phyloP scores from a whole-genome alignment of 1,140 invertebrate species.

The Sycophaga agraensis region DNA sequence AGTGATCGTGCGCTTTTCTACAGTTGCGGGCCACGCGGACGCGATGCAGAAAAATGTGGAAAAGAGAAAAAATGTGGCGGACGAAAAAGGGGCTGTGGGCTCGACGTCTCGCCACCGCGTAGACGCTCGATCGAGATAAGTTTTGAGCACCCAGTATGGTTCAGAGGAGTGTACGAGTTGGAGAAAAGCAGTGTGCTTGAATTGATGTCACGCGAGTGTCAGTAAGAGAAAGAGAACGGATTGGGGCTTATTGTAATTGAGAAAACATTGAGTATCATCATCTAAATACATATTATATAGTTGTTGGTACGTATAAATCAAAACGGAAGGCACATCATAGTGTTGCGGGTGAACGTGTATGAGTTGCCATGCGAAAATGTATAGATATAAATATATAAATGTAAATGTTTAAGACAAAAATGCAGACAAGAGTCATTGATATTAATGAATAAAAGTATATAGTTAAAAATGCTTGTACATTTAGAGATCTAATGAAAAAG shows the following conservation, averaged over 20 bases:
- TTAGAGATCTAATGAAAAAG: no score
- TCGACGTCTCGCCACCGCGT: no score
- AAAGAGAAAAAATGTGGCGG: not conserved
- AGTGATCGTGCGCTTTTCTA: not conserved
- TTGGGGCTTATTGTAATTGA: not conserved
- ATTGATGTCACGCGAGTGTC: no score
- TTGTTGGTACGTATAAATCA: no score
- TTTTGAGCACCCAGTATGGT: no score
- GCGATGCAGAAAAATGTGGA: not conserved
- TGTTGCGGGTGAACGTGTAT: conserved; percentile 34
- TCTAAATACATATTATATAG: conserved; percentile 38
- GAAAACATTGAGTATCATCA: conserved; percentile 32
- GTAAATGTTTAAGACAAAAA: conserved; percentile 48
- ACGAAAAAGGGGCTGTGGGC: no score
- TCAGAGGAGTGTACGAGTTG: no score
- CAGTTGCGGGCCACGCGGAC: not conserved
- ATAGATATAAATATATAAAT: no score
- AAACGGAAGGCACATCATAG: conserved; percentile 26
- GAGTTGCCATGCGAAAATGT: conserved; percentile 53
- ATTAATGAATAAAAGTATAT: conserved; percentile 14
- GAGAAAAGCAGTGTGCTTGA: no score
- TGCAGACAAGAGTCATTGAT: conserved; percentile 34
- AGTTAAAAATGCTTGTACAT: not conserved
- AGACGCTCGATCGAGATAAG: not conserved
- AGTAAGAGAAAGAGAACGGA: no score